Evolutionary conservation across 1,140 invertebrate species (phyloP), one percentile per base, ranked within the genome.

Genomic region (Babylonia areolata): DNA sequence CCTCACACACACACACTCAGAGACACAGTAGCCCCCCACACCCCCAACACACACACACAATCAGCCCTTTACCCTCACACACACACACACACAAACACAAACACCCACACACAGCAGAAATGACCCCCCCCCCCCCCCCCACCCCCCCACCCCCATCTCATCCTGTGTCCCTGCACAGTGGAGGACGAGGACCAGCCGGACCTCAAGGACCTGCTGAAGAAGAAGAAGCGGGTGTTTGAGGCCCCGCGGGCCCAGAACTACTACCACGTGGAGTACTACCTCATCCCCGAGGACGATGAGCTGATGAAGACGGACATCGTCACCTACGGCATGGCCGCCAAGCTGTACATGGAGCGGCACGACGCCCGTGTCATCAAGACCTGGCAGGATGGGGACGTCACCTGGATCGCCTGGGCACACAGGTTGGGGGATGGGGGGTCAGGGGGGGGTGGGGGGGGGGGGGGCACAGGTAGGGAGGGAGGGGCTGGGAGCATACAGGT

Each of bases 371-470:
- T 94, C 39, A 78, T 94, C 58, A 92, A 92, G 85, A 94, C 92
- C 1, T 94, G 93, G 94, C 90, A 91, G 35, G 93, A 94, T 82
- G 93, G 92, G 6, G 92, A 93, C 46, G 85, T 92, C 28, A 93
- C 94, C 12, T 94, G 94, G 94, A 88, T 94, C 0, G 91, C 93
- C 12, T 94, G 93, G 93, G 89, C 92, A 33, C 89, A 94, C 77
- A 92, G 89, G 94, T 94, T 89, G 83, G 79, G 23, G 31, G n/a
- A n/a, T n/a, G n/a, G n/a, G n/a, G n/a, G n/a, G n/a, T n/a, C n/a
- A n/a, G n/a, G n/a, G n/a, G n/a, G n/a, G n/a, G n/a, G n/a, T n/a
- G n/a, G n/a, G n/a, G n/a, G n/a, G n/a, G n/a, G n/a, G n/a, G n/a
- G n/a, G n/a, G n/a, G n/a, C n/a, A n/a, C n/a, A n/a, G n/a, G n/a